phyloP scores from a whole-genome alignment of 53 echinoderm and acorn worm genomes.

The Temnopleurus reevesii region DNA sequence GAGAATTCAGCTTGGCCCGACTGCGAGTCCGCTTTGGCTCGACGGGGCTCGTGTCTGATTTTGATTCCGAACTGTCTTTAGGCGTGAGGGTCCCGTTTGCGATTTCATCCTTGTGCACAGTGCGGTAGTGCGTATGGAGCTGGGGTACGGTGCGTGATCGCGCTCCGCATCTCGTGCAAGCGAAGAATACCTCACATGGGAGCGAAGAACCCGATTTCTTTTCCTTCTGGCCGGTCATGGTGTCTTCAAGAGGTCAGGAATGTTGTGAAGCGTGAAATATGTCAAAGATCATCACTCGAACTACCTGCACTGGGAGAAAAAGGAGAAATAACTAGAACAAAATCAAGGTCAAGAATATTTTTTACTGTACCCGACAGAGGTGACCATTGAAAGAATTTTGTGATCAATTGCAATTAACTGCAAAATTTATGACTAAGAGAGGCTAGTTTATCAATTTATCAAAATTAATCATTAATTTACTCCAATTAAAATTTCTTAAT shows the following conservation, averaged over 20 bases:
- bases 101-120: slow-evolving; percentile 15
- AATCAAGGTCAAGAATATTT: too few species aligned
- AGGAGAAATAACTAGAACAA: too few species aligned
- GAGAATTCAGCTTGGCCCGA: not conserved
- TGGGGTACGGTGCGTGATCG: slow-evolving; percentile 7
- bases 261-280: not conserved
- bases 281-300: not conserved
- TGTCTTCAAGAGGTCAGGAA: not conserved
- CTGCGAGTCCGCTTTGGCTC: not conserved
- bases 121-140: slow-evolving; percentile 25
- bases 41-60: not conserved
- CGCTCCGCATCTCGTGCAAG: slow-evolving; percentile 16
- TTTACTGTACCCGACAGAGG: too few species aligned
- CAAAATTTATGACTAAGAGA: too few species aligned
- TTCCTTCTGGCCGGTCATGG: not conserved
- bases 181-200: slow-evolving; percentile 45
- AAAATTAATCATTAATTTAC: too few species aligned
- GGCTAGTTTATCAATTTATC: too few species aligned
- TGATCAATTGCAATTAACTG: too few species aligned
- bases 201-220: not conserved
- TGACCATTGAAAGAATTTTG: too few species aligned
- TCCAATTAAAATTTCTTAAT: too few species aligned
- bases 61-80: not conserved
- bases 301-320: too few species aligned
- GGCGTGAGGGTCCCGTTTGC: not conserved